These are phyloP conservation scores for Macquaria australasica DNA, from an alignment of 2,113 vertebrate genomes.

Conservation along the genomic window DNA sequence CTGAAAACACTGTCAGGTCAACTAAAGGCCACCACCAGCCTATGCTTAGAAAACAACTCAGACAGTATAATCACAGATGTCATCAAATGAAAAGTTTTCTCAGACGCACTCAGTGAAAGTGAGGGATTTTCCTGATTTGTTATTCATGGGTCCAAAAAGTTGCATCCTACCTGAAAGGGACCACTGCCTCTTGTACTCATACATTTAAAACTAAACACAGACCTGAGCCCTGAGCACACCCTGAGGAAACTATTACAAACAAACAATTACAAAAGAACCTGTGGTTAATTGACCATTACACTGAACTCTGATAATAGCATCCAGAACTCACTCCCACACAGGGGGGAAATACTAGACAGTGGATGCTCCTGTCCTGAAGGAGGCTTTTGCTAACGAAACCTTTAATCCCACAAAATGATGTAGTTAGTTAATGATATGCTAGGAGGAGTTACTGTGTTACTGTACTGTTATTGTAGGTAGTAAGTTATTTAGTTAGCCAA, in stretches of 20 bases:
- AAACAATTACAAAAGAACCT: constrained; percentile 11
- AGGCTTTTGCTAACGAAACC: background rate
- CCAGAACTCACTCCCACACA: too few relatives aligned
- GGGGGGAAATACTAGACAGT: background rate
- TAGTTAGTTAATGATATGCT: background rate
- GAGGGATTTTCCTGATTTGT: constrained; percentile 42
- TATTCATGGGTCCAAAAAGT: constrained; percentile 44
- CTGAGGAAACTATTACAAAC: constrained; percentile 13
- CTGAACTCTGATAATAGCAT: background rate
- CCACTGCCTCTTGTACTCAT: constrained; percentile 25
- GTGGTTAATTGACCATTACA: constrained; percentile 6
- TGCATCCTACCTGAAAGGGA: constrained; percentile 28
- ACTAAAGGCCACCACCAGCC: constrained; percentile 68
- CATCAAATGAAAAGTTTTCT: constrained; percentile 9
- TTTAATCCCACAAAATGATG: background rate
- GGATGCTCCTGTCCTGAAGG: background rate
- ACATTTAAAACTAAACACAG: constrained; percentile 33
- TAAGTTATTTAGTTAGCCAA: background rate
- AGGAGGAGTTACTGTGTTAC: too few relatives aligned
- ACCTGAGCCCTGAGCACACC: background rate
- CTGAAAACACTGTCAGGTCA: constrained; percentile 74
- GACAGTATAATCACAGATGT: constrained; percentile 31
- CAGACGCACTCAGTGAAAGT: background rate
- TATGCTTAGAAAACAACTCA: constrained; percentile 42
- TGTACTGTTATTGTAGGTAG: background rate